Percentiles rank a stretch among this genome's conserved stretches.
Evolutionary conservation across 2,797 vertebrate genomes (phyloP).

Genomic region (Trachops cirrhosus): DNA sequence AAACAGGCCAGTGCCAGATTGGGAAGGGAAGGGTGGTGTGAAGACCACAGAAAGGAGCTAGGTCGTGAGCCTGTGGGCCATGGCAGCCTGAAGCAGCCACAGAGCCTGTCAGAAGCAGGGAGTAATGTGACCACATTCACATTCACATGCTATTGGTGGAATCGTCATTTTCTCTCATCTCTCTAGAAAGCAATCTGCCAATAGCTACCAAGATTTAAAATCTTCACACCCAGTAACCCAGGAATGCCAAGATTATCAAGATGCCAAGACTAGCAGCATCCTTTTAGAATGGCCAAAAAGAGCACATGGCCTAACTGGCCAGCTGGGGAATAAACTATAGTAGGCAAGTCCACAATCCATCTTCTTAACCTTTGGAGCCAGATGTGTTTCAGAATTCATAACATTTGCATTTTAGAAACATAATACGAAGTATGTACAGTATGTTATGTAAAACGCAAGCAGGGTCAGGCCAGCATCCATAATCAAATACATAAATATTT

Average conservation of each 20-base stretch:
- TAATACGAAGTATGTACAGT: neutral
- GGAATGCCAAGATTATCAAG: neutral
- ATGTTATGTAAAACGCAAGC: neutral
- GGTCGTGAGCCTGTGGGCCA: neutral
- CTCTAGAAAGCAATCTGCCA: neutral
- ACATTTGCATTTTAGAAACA: neutral
- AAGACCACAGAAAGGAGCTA: neutral
- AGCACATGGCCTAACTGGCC: neutral
- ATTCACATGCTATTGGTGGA: rapidly evolving
- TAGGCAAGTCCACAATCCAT: neutral
- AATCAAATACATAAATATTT: neutral
- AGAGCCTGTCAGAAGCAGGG: neutral
- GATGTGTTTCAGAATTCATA: neutral
- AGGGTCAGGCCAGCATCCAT: neutral
- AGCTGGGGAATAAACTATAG: neutral
- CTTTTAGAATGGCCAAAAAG: neutral
- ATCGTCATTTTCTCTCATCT: neutral
- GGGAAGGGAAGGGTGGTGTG: neutral
- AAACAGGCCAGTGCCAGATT: neutral
- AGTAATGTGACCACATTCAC: neutral
- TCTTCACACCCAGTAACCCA: neutral
- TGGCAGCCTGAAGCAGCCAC: neutral
- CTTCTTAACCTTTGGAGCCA: neutral
- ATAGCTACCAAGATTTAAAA: neutral
- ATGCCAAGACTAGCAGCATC: neutral